Base-by-base conservation (phyloP, 2,888 invertebrate genomes). In the Chrysopilus asiliformis region DNA sequence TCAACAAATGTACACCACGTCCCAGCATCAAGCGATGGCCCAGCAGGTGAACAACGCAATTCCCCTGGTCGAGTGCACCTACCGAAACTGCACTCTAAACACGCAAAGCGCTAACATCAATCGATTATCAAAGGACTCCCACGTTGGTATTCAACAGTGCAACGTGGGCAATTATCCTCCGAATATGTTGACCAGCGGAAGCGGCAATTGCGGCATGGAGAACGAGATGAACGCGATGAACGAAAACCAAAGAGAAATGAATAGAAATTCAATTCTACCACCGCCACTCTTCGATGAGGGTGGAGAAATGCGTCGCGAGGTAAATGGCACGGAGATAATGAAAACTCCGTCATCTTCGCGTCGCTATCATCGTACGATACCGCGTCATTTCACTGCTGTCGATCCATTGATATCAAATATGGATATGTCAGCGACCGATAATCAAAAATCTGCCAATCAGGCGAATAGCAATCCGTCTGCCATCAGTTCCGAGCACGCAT, bases 311-410 rank as follows among this genome's bases (percentile, higher is more conserved):
- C 29, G 26, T 12, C 38, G 31, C 3, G 31, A 34, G 6, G 19
- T 32, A 3, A 14, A 26, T 5, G 13, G 22, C 16, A 31, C 31
- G n/a, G 44, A 46, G 34, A 40, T 43, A 15, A 41, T 45, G 17
- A 61, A 60, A 43, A 59, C 60, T 4, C 57, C 60, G 3, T 57
- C 60, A 3, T 55, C 58, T 6, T 53, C 60, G 4, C 54, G 63
- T 13, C 57, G 62, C 35, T 58, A 60, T 46, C 64, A 64, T 53
- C 59, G 64, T 29, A 64, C 64, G 10, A 63, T 64, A 43, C 64
- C 64, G 4, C 55, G 64, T 22, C 63, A 64, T 40, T 62, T 63
- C 44, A 57, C 63, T 3, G 52, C 55, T 1, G 56, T 56, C 4
- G 62, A 61, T 51, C 60, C 63, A 1, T 32, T 48, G 25, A 42